These are phyloP conservation scores for Himantopus leucocephalus DNA, from an alignment of 2,113 vertebrate genomes.

Conservation along the genomic window DNA sequence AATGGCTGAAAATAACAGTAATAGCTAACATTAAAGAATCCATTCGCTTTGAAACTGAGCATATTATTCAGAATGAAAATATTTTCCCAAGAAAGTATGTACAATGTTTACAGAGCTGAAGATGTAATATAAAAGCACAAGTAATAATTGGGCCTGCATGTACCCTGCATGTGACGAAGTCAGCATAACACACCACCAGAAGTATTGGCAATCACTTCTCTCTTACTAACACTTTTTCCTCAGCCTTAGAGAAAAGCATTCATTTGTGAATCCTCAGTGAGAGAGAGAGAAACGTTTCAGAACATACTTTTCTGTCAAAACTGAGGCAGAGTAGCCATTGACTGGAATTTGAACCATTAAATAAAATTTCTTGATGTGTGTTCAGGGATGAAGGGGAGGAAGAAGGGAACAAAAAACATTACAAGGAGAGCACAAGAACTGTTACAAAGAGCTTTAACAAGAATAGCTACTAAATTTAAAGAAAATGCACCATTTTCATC, in stretches of 20 bases:
- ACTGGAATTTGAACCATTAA: background rate
- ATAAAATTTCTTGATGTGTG: background rate
- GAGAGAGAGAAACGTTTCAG: background rate
- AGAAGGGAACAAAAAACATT: background rate
- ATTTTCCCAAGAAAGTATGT: background rate
- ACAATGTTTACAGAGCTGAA: background rate
- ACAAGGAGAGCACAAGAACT: background rate
- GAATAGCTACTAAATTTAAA: background rate
- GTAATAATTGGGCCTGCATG: background rate
- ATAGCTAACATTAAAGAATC: background rate
- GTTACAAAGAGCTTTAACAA: background rate
- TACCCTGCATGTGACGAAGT: background rate
- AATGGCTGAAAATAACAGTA: background rate
- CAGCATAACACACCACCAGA: background rate
- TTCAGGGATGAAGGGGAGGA: background rate
- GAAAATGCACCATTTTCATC: background rate
- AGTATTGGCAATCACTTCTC: background rate
- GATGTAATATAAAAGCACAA: background rate
- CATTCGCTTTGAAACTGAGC: background rate
- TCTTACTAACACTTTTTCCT: background rate
- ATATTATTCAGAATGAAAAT: background rate
- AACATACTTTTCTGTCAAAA: background rate
- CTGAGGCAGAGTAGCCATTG: background rate
- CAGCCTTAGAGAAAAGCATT: background rate
- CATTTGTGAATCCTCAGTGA: background rate